Base-by-base conservation (phyloP, 2,888 invertebrate species). In the Leptothorax acervorum region DNA sequence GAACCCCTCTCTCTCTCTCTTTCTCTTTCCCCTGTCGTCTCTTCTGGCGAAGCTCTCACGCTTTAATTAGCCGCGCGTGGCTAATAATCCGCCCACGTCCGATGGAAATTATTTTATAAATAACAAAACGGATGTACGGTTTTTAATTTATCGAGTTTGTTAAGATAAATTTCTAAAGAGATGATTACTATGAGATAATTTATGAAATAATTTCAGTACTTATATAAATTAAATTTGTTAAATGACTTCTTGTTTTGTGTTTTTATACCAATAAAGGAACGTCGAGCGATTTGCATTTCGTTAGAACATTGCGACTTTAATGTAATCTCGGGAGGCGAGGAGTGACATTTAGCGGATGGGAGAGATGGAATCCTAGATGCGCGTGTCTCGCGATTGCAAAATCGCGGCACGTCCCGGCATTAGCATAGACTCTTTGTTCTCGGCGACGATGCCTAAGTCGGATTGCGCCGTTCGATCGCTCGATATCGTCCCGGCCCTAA, bases 391-490 rank as follows among this genome's bases (percentile, higher is more conserved):
- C 55, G 66, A 79, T 89, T 88, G 88, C 83, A 51, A 85, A 89
- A 89, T 87, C 89, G 62, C 74, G 5, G 76, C 88, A 89, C 89
- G 89, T 89, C 45, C n/a, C 28, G 18, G 53, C 73, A 89, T 89
- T 88, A 85, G 63, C 89, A 89, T 89, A 86, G 82, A 74, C 86
- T 89, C 85, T 89, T 89, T 89, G 89, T 89, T 85, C 85, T 78
- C 74, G 70, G 53, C 79, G 75, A 83, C 82, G 86, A 76, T 82
- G 74, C 48, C 55, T 82, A 62, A 68, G 57, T 68, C 82, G 82
- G 82, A 62, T 78, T 82, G 83, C 79, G 75, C 83, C 85, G 83
- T 81, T 65, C 79, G 70, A 74, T 83, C 12, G 63, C 31, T 78
- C 55, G 63, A 75, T 82, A 74, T 63, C 63, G 76, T 39, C 45